phyloP scores from a whole-genome alignment of 2,888 invertebrate genomes.

The Heliconius ethilla region DNA sequence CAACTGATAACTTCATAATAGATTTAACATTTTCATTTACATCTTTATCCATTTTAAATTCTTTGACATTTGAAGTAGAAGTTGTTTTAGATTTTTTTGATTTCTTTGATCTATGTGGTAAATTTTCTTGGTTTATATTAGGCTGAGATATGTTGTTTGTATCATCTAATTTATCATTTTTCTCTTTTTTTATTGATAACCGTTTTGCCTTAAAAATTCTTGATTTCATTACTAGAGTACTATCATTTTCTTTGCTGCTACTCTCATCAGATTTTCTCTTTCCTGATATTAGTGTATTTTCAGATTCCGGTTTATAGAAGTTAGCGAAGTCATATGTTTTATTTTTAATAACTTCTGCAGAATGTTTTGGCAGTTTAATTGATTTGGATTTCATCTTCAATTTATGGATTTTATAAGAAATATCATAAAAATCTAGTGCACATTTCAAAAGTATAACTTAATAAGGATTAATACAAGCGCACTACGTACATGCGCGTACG shows the following conservation, averaged over 20 bases:
- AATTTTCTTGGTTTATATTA: slow-evolving; percentile 54
- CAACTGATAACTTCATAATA: slow-evolving; percentile 58
- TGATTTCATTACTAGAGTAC: slow-evolving; percentile 44
- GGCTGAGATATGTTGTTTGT: slow-evolving; percentile 53
- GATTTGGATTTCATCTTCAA: slow-evolving; percentile 62
- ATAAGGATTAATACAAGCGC: not conserved
- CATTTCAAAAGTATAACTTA: slow-evolving; percentile 1
- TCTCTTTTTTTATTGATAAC: slow-evolving; percentile 54
- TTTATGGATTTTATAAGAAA: not conserved
- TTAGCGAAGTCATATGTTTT: slow-evolving; percentile 63
- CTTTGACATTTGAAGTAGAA: slow-evolving; percentile 55
- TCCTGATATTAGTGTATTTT: slow-evolving; percentile 50
- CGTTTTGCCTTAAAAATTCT: slow-evolving; percentile 49
- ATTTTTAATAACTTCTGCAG: slow-evolving; percentile 51
- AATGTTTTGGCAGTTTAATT: slow-evolving; percentile 50
- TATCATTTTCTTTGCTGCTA: slow-evolving; percentile 47
- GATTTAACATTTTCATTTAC: slow-evolving; percentile 56
- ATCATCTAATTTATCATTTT: slow-evolving; percentile 52
- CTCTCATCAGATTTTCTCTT: slow-evolving; percentile 48
- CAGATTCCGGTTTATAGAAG: slow-evolving; percentile 61
- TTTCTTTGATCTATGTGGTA: slow-evolving; percentile 45
- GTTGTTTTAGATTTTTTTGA: slow-evolving; percentile 52
- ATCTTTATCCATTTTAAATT: slow-evolving; percentile 38
- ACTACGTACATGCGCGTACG: not conserved
- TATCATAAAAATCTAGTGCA: not conserved